These are phyloP conservation scores for Ceratoteleas bidentatus DNA, from an alignment of 1,140 invertebrate species.

Conservation along the genomic window DNA sequence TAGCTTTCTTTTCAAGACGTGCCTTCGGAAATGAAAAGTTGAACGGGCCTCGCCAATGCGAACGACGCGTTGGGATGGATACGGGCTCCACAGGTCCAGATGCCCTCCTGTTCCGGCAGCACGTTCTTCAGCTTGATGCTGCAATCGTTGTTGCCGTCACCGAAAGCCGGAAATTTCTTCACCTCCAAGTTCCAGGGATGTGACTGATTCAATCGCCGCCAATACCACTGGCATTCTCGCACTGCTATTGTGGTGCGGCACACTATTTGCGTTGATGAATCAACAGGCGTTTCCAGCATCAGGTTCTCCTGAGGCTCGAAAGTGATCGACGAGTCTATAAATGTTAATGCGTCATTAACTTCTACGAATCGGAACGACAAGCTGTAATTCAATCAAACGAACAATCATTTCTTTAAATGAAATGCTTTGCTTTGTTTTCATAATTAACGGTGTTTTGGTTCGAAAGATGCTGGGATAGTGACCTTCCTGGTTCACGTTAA, in stretches of 20 bases:
- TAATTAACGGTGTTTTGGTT: no score
- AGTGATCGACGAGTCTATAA: slow-evolving; percentile 61
- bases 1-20: neutral
- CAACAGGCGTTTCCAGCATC: slow-evolving; percentile 72
- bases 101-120: slow-evolving; percentile 76
- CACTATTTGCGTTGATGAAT: slow-evolving; percentile 74
- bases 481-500: slow-evolving; percentile 71
- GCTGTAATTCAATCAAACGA: neutral
- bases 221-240: slow-evolving; percentile 79
- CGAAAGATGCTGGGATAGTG: no score
- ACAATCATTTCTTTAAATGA: neutral
- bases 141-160: slow-evolving; percentile 75
- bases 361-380: slow-evolving; percentile 2
- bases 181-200: slow-evolving; percentile 77
- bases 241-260: slow-evolving; percentile 73
- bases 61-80: slow-evolving; percentile 71
- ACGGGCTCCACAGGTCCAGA: slow-evolving; percentile 78
- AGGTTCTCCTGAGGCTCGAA: slow-evolving; percentile 68
- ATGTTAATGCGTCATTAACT: slow-evolving; percentile 39
- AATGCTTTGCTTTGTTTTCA: no score
- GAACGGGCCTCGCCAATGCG: slow-evolving; percentile 70
- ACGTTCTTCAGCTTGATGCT: slow-evolving; percentile 78
- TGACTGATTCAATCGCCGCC: slow-evolving; percentile 77
- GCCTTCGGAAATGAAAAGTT: slow-evolving; percentile 77
- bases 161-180: slow-evolving; percentile 77